Conservation (phyloP, 2,888 invertebrate species). For the Chrysolina oricalcia region DNA sequence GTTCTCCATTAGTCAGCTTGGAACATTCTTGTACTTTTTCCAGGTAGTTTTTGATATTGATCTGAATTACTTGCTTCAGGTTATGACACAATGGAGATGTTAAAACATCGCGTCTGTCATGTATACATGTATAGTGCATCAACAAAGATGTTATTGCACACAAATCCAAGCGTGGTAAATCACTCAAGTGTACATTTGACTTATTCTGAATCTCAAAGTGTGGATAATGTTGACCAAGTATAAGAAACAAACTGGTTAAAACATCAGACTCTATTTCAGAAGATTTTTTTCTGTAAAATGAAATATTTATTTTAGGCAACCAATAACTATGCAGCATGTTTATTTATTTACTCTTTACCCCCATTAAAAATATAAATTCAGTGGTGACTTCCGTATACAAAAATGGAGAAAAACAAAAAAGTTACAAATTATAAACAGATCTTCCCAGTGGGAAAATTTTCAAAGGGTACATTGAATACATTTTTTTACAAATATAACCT, state of each 20-base stretch:
- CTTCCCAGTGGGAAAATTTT: too few species aligned
- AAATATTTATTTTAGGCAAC: background rate
- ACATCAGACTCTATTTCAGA: slow-evolving; percentile 54
- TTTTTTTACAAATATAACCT: too few species aligned
- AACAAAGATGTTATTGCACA: slow-evolving; percentile 64
- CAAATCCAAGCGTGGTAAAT: slow-evolving; percentile 58
- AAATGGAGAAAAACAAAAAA: too few species aligned
- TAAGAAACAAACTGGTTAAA: slow-evolving; percentile 58
- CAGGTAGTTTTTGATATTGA: slow-evolving; percentile 65
- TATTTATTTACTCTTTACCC: too few species aligned
- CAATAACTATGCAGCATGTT: too few species aligned
- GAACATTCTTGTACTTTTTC: slow-evolving; percentile 58
- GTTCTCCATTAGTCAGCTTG: slow-evolving; percentile 58
- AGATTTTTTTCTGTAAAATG: slow-evolving; percentile 57
- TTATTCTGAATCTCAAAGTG: slow-evolving; percentile 58
- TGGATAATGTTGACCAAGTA: slow-evolving; percentile 62
- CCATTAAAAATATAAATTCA: too few species aligned
- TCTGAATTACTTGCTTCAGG: slow-evolving; percentile 62
- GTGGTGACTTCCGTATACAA: too few species aligned
- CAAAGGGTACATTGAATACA: too few species aligned
- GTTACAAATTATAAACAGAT: too few species aligned
- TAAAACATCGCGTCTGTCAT: slow-evolving; percentile 66
- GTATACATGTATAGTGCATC: slow-evolving; percentile 68
- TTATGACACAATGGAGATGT: slow-evolving; percentile 67
- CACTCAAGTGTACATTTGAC: slow-evolving; percentile 57